phyloP scores from a whole-genome alignment of 1,140 invertebrate genomes.

The Procambarus virginalis region DNA sequence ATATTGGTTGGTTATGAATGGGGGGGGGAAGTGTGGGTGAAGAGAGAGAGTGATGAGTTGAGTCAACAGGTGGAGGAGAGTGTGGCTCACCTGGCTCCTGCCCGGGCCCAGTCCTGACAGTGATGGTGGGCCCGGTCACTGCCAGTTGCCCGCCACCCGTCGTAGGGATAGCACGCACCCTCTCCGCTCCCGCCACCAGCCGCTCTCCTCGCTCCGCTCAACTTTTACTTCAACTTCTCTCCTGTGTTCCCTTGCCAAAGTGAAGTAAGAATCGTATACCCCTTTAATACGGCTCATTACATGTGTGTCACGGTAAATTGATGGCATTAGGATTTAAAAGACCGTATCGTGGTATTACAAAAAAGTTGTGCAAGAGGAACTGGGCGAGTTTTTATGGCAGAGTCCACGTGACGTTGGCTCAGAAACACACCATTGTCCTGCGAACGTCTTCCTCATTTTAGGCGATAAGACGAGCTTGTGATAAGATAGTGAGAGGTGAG shows the following conservation, averaged over 20 bases:
- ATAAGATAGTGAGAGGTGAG: constrained; percentile 34
- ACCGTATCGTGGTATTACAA: neutral
- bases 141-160: constrained; percentile 56
- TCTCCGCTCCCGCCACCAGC: neutral
- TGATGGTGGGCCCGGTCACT: constrained; percentile 43
- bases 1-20: no score
- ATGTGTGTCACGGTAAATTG: neutral
- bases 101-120: constrained; percentile 25
- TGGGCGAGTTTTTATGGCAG: constrained; percentile 9
- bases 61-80: constrained; percentile 22
- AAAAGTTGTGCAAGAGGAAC: constrained; percentile 17
- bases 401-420: constrained; percentile 19
- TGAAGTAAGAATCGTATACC: neutral
- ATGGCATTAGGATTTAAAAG: neutral
- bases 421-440: neutral
- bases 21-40: neutral
- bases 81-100: constrained; percentile 38
- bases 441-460: constrained; percentile 14
- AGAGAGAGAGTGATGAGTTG: constrained; percentile 13
- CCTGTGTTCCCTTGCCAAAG: neutral
- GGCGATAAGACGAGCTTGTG: constrained; percentile 33
- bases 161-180: constrained; percentile 11
- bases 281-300: neutral
- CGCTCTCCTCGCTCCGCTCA: neutral
- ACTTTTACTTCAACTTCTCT: neutral